Evolutionary conservation across 2,888 invertebrate genomes (phyloP).

Genomic region (Tachina grossa): DNA sequence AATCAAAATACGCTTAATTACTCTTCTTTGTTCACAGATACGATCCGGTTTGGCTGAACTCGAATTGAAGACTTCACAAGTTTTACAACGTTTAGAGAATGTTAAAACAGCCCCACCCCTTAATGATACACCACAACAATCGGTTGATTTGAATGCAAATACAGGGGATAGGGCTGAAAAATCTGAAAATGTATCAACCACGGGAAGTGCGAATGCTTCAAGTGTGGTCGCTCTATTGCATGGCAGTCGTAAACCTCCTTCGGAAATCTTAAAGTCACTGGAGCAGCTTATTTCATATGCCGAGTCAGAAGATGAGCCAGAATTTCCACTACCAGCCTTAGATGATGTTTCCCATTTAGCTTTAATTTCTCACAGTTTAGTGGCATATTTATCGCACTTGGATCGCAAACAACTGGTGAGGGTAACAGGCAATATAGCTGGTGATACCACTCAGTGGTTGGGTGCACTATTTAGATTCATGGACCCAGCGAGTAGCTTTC

Average conservation of each 20-base stretch:
- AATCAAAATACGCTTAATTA: conserved; percentile 17
- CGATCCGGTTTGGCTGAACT: conserved; percentile 86
- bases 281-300: conserved; percentile 87
- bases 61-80: conserved; percentile 89
- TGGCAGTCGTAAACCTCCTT: conserved; percentile 84
- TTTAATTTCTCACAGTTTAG: conserved; percentile 93
- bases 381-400: conserved; percentile 92
- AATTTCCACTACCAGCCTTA: conserved; percentile 85
- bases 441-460: conserved; percentile 94
- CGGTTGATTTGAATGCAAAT: conserved; percentile 74
- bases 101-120: conserved; percentile 79
- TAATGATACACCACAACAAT: conserved; percentile 77
- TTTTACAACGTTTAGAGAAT: conserved; percentile 88
- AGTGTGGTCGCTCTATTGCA: conserved; percentile 80
- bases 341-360: conserved; percentile 86
- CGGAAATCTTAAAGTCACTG: conserved; percentile 84
- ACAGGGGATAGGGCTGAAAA: conserved; percentile 52
- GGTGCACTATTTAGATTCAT: conserved; percentile 93
- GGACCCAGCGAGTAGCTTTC: conserved; percentile 91
- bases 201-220: conserved; percentile 40
- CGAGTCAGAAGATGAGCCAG: conserved; percentile 85
- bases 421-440: conserved; percentile 91
- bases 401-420: conserved; percentile 91
- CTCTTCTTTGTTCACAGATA: conserved; percentile 81
- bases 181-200: conserved; percentile 35